Evolutionary conservation across 1,140 invertebrate genomes (phyloP).

Genomic region (Samia ricini): DNA sequence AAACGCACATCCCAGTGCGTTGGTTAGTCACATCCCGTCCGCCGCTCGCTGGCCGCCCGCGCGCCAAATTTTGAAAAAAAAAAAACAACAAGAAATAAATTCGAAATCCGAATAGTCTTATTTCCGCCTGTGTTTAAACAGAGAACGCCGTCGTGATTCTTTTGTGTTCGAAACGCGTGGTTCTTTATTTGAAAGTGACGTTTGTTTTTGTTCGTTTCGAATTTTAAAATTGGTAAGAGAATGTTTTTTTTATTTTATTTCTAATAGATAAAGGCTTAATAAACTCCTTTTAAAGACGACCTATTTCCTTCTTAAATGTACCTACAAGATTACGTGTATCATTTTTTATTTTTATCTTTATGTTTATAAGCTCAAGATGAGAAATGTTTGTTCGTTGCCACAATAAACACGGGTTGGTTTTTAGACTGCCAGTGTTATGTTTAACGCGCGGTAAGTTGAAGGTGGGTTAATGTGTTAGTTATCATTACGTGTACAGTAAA

Average conservation of each 20-base stretch:
- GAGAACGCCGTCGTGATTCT: not conserved
- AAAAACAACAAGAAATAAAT: constrained; percentile 12
- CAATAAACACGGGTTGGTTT: not conserved
- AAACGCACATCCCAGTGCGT: constrained; percentile 38
- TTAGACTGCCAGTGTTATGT: not conserved
- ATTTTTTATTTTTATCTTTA: not conserved
- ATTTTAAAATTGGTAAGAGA: constrained; percentile 6
- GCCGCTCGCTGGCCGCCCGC: constrained; percentile 32
- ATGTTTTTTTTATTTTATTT: not conserved
- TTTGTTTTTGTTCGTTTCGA: constrained; percentile 6
- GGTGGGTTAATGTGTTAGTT: not conserved
- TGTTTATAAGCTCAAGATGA: not conserved
- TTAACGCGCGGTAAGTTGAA: not conserved
- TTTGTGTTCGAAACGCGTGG: not conserved
- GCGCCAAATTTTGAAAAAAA: constrained; percentile 27
- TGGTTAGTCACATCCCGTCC: constrained; percentile 44
- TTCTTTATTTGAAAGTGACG: constrained; percentile 5
- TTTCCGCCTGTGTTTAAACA: not conserved
- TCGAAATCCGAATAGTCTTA: constrained; percentile 15
- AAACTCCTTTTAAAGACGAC: not conserved
- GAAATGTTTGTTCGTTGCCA: not conserved
- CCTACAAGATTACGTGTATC: not conserved
- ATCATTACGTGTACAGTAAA: not conserved
- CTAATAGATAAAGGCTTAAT: not conserved
- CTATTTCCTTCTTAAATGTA: not conserved